A percentile compares a stretch with the other conserved stretches of the same genome.
phyloP scores from a whole-genome alignment of 2,797 vertebrate genomes.

The Chiroxiphia lanceolata region DNA sequence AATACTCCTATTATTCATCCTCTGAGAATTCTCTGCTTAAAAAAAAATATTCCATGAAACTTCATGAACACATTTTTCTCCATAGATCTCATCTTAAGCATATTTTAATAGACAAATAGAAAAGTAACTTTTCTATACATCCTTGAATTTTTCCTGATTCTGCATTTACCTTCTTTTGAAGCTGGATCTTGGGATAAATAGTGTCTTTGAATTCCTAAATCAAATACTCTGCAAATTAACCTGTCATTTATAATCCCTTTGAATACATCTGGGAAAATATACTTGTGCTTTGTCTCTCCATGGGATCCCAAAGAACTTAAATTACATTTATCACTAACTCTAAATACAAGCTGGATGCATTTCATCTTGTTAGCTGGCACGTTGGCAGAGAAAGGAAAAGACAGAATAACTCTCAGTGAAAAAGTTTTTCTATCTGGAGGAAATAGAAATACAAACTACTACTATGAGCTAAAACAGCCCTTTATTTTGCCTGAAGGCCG shows the following conservation, averaged over 20 bases:
- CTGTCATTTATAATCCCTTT: not conserved
- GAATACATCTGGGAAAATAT: not conserved
- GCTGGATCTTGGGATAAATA: not conserved
- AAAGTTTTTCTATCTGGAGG: not conserved
- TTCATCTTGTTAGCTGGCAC: not conserved
- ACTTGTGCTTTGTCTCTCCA: not conserved
- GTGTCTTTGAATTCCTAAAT: not conserved
- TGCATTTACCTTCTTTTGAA: not conserved
- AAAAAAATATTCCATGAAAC: not conserved
- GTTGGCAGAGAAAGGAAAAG: not conserved
- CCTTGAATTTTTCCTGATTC: not conserved
- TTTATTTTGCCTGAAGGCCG: not conserved
- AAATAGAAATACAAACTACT: not conserved
- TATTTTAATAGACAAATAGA: not conserved
- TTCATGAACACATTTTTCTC: not conserved
- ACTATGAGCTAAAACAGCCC: not conserved
- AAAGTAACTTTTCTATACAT: not conserved
- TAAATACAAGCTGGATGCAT: not conserved
- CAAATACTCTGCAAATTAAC: not conserved
- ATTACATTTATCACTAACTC: not conserved
- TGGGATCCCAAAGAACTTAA: not conserved
- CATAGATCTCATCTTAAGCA: not conserved
- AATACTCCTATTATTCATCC: not conserved
- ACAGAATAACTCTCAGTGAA: not conserved
- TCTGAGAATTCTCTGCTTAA: not conserved